These are phyloP conservation scores for Scaptodrosophila latifasciaeformis DNA, from an alignment of 2,888 invertebrate genomes.

Conservation along the genomic window DNA sequence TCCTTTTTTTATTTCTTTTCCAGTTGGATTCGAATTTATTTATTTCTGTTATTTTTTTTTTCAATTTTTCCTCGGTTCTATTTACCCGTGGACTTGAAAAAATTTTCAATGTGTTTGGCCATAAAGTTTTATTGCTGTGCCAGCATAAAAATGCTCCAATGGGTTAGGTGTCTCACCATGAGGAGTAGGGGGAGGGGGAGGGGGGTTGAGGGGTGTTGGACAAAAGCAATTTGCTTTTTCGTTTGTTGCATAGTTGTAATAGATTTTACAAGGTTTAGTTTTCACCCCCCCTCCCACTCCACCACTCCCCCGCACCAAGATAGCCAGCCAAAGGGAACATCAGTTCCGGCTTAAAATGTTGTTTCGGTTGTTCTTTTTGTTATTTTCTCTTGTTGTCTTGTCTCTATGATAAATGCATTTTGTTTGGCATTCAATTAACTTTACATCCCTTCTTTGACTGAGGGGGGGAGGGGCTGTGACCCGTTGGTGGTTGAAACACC, in stretches of 20 bases:
- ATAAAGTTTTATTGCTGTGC: slow-evolving; percentile 55
- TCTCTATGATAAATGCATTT: slow-evolving; percentile 60
- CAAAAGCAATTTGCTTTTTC: neutral
- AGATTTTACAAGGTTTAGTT: slow-evolving; percentile 54
- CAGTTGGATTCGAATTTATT: no score
- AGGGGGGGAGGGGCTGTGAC: neutral
- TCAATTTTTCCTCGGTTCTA: no score
- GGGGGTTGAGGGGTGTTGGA: no score
- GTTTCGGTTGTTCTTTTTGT: no score
- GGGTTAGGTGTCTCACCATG: no score
- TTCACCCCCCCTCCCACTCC: neutral
- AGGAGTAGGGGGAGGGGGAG: no score
- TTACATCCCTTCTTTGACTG: slow-evolving; percentile 1
- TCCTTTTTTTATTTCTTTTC: no score
- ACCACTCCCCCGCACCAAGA: neutral
- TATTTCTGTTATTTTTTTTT: slow-evolving; percentile 7
- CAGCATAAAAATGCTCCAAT: slow-evolving; percentile 43
- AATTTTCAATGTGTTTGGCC: slow-evolving; percentile 15
- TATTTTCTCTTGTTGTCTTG: no score
- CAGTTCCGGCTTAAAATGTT: no score
- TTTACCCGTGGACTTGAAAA: no score
- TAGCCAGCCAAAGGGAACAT: neutral
- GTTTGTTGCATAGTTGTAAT: slow-evolving; percentile 36
- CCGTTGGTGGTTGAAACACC: neutral
- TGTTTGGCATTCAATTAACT: slow-evolving; percentile 59